Base-by-base conservation (phyloP, 1,140 invertebrate genomes). In the Sycobia sp. region DNA sequence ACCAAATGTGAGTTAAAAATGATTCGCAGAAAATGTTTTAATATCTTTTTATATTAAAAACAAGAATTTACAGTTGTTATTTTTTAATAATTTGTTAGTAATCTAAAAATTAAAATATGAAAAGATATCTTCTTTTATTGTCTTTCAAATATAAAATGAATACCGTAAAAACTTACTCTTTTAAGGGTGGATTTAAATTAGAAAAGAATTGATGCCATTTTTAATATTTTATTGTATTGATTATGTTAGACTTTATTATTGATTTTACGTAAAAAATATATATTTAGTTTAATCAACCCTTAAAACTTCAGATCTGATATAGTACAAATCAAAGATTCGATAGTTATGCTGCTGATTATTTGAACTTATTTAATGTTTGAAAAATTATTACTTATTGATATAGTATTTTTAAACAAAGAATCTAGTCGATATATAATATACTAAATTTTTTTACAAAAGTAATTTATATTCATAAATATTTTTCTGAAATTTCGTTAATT, bases 311-410 rank as follows among this genome's bases (percentile, higher is more conserved):
- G 18, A 18, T 63, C 53, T 41, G 25, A 36, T 34, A 54, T 32
- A 58, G 62, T 65, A 59, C 47, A 65, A 65, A 58, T n/a, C 47
- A 59, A 49, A 55, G 14, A 51, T 41, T n/a, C n/a, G n/a, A n/a
- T n/a, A n/a, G n/a, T n/a, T n/a, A n/a, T n/a, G n/a, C 25, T n/a
- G n/a, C n/a, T n/a, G n/a, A n/a, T n/a, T n/a, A n/a, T n/a, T n/a
- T n/a, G 3, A 49, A 39, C 16, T 39, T 54, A 8, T 16, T 54
- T 27, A 41, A 20, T 39, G 14, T 39, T 39, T 39, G 14, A 8
- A 39, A 39, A n/a, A 20, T 18, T 43, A 20, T 43, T 43, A 39
- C 10, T 9, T 39, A 39, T n/a, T n/a, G n/a, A 5, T 39, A 7
- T 39, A 9, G 36, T 44, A 44, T 44, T 44, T 22, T 9, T 22